Evolutionary conservation across 2,888 invertebrate species (phyloP), one percentile per base, ranked within the genome.

Genomic region (Patella pellucida): DNA sequence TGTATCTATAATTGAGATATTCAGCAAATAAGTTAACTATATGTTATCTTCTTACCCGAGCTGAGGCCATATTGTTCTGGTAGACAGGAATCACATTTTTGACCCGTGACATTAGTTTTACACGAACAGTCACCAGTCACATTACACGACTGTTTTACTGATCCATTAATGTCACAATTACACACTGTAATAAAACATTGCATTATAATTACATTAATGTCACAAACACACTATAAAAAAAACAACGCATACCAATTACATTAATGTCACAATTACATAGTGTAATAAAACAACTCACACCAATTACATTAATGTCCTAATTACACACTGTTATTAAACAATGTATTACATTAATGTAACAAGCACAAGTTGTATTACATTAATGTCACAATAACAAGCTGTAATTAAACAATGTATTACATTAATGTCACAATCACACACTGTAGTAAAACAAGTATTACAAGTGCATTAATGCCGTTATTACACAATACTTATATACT

Each of bases 31-130:
- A 72, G 31, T 50, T 31, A 15, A 41, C 1, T 23, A n/a, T 16
- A 19, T 62, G 52, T 19, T 23, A 31, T 27, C 67, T 72, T 27
- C 67, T 72, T 62, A 85, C 85, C 85, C 69, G 84, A 78, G 50
- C 23, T 73, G 11, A 85, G 82, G n/a, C 86, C 86, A 69, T 75
- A 85, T 74, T 86, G 77, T n/a, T 85, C 77, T 9, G 76, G 76
- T 27, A 82, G 71, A 75, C 86, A 86, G 52, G 70, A 19, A 68
- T 83, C 80, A 75, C 86, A 86, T 67, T 81, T 82, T 54, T 69
- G 68, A 7, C 85, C 85, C 0, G 73, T 79, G 23, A 86, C 85
- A 74, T 86, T 86, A 1, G 77, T 56, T 71, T 76, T 74, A 74
- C 86, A 86, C 19, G 74, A 71, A 75, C 86, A 86, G 9, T 72